phyloP scores from a whole-genome alignment of 1,140 invertebrate genomes.

The Musca domestica region DNA sequence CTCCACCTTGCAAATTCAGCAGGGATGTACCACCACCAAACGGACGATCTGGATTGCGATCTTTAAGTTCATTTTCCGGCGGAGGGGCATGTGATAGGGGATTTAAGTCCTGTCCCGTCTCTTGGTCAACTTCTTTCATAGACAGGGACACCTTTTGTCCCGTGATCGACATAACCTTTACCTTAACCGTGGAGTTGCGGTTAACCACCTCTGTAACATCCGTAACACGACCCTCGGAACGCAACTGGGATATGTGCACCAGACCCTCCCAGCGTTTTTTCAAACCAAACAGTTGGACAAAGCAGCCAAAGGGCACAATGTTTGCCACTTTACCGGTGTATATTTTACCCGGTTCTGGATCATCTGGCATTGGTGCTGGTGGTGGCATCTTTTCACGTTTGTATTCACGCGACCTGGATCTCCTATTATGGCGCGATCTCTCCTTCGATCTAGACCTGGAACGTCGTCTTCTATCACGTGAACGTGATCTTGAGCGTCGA shows the following conservation, averaged over 20 bases:
- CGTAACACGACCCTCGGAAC: constrained; percentile 89
- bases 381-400: constrained; percentile 40
- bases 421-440: constrained; percentile 32
- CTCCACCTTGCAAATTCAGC: constrained; percentile 64
- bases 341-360: constrained; percentile 72
- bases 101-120: constrained; percentile 92
- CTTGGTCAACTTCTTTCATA: constrained; percentile 98
- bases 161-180: constrained; percentile 86
- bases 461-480: constrained; percentile 24
- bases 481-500: constrained; percentile 11
- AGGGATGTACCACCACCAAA: constrained; percentile 60
- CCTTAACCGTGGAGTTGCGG: constrained; percentile 87
- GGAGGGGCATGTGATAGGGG: constrained; percentile 67
- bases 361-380: constrained; percentile 58
- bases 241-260: constrained; percentile 94
- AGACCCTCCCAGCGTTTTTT: constrained; percentile 88
- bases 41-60: constrained; percentile 85
- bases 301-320: constrained; percentile 96
- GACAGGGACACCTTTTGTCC: constrained; percentile 95
- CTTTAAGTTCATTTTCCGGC: constrained; percentile 63
- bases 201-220: constrained; percentile 92
- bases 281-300: constrained; percentile 92
- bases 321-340: constrained; percentile 94
- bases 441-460: constrained; percentile 34
- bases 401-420: constrained; percentile 5